These are phyloP conservation scores for Nasonia longicornis DNA, from an alignment of 1,140 invertebrate species.

Conservation along the genomic window DNA sequence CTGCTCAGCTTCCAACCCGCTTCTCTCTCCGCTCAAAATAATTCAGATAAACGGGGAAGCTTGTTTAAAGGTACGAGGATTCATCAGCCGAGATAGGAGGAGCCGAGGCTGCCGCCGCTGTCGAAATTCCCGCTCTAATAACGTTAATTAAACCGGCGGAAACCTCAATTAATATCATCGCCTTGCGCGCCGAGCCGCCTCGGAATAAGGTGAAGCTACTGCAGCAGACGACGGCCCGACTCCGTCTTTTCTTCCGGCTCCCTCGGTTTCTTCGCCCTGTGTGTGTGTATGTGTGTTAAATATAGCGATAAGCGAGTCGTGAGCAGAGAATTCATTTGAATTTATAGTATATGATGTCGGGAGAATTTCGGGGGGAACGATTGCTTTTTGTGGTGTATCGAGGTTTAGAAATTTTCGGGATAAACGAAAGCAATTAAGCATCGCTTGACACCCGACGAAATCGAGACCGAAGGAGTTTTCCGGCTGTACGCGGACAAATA, in stretches of 20 bases:
- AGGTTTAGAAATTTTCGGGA: too few species aligned
- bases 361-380: too few species aligned
- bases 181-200: slow-evolving; percentile 15
- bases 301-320: neutral
- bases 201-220: slow-evolving; percentile 25
- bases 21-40: slow-evolving; percentile 1
- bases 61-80: slow-evolving; percentile 28
- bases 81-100: slow-evolving; percentile 2
- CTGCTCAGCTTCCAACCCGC: neutral
- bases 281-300: neutral
- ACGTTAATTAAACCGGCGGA: slow-evolving; percentile 66
- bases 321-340: neutral
- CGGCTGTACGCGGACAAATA: slow-evolving; percentile 58
- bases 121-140: slow-evolving; percentile 61
- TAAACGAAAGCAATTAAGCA: neutral
- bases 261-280: neutral
- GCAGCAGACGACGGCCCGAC: neutral
- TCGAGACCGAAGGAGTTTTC: slow-evolving; percentile 22
- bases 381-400: too few species aligned
- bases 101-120: neutral
- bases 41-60: slow-evolving; percentile 14
- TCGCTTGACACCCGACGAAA: neutral
- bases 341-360: too few species aligned
- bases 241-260: slow-evolving; percentile 11
- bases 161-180: slow-evolving; percentile 67